phyloP scores from a whole-genome alignment of 2,888 invertebrate species.

The Ochlodes sylvanus region DNA sequence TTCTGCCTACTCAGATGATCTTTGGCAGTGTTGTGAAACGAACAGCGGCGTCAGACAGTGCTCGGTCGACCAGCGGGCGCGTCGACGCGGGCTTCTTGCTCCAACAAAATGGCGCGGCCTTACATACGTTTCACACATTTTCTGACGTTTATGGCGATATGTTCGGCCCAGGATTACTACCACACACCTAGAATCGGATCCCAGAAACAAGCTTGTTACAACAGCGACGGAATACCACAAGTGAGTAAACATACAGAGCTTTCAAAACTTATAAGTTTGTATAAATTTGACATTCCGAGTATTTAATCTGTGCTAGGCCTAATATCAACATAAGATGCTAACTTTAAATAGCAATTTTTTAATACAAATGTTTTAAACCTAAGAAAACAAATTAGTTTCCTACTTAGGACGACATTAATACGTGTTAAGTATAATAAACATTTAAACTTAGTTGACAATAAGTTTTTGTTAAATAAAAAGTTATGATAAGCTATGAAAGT shows the following conservation, averaged over 20 bases:
- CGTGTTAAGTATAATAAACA: no score
- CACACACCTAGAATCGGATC: slow-evolving; percentile 69
- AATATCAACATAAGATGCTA: not conserved
- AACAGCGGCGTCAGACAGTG: slow-evolving; percentile 63
- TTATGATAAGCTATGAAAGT: not conserved
- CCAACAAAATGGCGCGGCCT: slow-evolving; percentile 72
- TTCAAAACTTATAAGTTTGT: slow-evolving; percentile 54
- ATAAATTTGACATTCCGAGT: slow-evolving; percentile 54
- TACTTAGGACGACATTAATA: no score
- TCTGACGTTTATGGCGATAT: slow-evolving; percentile 58
- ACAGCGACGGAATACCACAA: slow-evolving; percentile 71
- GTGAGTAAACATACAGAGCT: slow-evolving; percentile 61
- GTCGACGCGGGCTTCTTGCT: slow-evolving; percentile 64
- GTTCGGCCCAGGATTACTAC: slow-evolving; percentile 68
- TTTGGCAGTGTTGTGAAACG: slow-evolving; percentile 78
- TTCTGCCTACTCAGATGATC: slow-evolving; percentile 48
- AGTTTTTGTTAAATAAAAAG: not conserved
- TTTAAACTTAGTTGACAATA: not conserved
- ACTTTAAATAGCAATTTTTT: not conserved
- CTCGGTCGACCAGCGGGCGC: slow-evolving; percentile 70
- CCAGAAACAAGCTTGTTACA: slow-evolving; percentile 73
- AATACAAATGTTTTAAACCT: not conserved
- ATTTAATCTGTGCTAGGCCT: slow-evolving; percentile 45
- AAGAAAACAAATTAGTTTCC: not conserved
- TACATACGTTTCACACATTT: slow-evolving; percentile 56